Evolutionary conservation across 2,797 vertebrate species (phyloP).

Genomic region (Percopsis omiscomaycus): DNA sequence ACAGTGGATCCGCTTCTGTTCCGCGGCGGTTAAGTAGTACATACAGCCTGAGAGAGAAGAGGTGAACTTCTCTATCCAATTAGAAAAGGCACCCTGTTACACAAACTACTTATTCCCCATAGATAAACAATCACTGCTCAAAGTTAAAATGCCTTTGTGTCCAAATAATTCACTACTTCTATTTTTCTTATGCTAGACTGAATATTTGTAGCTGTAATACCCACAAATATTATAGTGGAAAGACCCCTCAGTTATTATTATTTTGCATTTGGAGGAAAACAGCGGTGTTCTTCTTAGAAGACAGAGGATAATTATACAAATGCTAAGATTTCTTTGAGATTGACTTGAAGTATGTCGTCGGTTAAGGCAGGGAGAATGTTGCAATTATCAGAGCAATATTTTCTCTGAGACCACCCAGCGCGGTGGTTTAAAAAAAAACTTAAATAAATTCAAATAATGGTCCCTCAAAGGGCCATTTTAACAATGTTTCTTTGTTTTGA

Average conservation of each 20-base stretch:
- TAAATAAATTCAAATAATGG: background rate
- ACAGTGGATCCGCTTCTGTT: too few relatives aligned
- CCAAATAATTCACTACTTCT: constrained; percentile 44
- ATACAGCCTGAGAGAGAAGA: too few relatives aligned
- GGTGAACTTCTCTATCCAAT: too few relatives aligned
- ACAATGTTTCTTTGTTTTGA: constrained; percentile 21
- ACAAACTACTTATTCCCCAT: background rate
- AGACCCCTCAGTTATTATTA: constrained; percentile 46
- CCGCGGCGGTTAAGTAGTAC: too few relatives aligned
- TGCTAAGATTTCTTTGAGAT: constrained; percentile 36
- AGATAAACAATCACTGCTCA: constrained; percentile 14
- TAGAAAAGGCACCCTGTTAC: too few relatives aligned
- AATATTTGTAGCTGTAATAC: constrained; percentile 26
- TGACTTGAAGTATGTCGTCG: constrained; percentile 41
- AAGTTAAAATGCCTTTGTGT: constrained; percentile 25
- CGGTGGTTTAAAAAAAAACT: constrained; percentile 38
- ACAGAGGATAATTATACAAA: constrained; percentile 22
- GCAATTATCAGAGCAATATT: constrained; percentile 56
- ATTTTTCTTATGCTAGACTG: constrained; percentile 43
- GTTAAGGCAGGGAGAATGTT: constrained; percentile 46
- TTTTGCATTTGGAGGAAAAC: constrained; percentile 27
- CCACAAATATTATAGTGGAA: constrained; percentile 10
- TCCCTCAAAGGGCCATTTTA: constrained; percentile 22
- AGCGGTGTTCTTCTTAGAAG: constrained; percentile 22
- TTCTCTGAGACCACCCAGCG: constrained; percentile 64